phyloP scores from a whole-genome alignment of 2,797 vertebrate genomes.

The Steatocranus sp. region DNA sequence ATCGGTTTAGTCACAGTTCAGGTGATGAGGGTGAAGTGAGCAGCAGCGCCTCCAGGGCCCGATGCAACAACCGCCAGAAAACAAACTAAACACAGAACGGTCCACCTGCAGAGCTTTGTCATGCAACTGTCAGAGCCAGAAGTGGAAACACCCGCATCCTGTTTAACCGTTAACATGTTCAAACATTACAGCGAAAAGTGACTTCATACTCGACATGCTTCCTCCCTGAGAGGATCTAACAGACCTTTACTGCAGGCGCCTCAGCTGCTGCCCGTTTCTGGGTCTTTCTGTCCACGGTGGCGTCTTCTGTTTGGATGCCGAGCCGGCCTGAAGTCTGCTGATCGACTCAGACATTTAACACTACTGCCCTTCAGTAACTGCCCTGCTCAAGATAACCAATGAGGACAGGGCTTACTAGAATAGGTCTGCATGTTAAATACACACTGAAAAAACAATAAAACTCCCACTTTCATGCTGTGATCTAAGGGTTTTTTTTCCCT shows the following conservation, averaged over 20 bases:
- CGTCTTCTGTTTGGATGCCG: background rate
- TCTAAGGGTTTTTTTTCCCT: background rate
- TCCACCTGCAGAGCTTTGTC: background rate
- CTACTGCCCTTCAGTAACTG: background rate
- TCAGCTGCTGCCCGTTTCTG: background rate
- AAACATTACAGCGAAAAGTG: background rate
- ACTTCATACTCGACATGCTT: background rate
- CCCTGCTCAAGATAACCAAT: background rate
- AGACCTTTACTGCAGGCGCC: background rate
- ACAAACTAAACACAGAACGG: background rate
- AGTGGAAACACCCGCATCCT: conserved; percentile 18
- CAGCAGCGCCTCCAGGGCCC: background rate
- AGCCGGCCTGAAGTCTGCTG: background rate
- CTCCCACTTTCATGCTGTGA: background rate
- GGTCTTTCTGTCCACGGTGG: background rate
- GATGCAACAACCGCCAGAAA: accelerated
- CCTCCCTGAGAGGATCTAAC: background rate
- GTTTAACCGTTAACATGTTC: background rate
- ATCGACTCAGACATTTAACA: background rate
- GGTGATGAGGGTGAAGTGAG: background rate
- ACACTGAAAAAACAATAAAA: background rate
- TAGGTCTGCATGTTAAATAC: background rate
- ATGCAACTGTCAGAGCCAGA: background rate
- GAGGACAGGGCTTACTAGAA: background rate
- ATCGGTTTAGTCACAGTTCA: background rate